phyloP scores from a whole-genome alignment of 1,140 invertebrate species.

The Neodiprion fabricii region DNA sequence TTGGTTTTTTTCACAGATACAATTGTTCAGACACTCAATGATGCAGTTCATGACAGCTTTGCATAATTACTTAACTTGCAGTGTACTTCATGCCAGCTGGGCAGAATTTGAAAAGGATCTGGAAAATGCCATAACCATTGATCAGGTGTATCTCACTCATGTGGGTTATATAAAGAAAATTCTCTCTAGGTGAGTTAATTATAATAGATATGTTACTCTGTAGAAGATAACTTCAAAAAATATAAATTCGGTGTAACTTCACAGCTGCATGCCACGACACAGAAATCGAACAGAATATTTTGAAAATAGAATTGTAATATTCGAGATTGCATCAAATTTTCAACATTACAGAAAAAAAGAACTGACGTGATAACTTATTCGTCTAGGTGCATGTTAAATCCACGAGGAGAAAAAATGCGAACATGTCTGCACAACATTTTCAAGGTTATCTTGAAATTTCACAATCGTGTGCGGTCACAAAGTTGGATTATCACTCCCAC shows the following conservation, averaged over 20 bases:
- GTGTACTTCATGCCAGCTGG: slow-evolving; percentile 75
- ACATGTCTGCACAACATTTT: slow-evolving; percentile 72
- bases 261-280: too few species aligned
- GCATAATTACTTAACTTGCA: slow-evolving; percentile 75
- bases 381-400: slow-evolving; percentile 73
- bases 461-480: slow-evolving; percentile 60
- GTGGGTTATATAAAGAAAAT: slow-evolving; percentile 76
- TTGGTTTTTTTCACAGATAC: slow-evolving; percentile 50
- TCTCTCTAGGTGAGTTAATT: slow-evolving; percentile 60
- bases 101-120: slow-evolving; percentile 72
- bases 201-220: neutral
- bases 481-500: slow-evolving; percentile 37
- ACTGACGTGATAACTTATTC: slow-evolving; percentile 12
- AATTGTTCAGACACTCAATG: slow-evolving; percentile 75
- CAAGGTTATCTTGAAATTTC: slow-evolving; percentile 74
- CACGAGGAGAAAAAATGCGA: slow-evolving; percentile 69
- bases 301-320: neutral
- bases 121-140: slow-evolving; percentile 67
- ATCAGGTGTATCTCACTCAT: slow-evolving; percentile 73
- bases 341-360: too few species aligned
- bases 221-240: neutral
- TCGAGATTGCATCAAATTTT: neutral
- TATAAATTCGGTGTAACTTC: too few species aligned
- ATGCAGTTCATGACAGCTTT: slow-evolving; percentile 74
- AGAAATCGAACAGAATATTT: neutral